Evolutionary conservation across 2,797 vertebrate genomes (phyloP).

Genomic region (Zalophus californianus): DNA sequence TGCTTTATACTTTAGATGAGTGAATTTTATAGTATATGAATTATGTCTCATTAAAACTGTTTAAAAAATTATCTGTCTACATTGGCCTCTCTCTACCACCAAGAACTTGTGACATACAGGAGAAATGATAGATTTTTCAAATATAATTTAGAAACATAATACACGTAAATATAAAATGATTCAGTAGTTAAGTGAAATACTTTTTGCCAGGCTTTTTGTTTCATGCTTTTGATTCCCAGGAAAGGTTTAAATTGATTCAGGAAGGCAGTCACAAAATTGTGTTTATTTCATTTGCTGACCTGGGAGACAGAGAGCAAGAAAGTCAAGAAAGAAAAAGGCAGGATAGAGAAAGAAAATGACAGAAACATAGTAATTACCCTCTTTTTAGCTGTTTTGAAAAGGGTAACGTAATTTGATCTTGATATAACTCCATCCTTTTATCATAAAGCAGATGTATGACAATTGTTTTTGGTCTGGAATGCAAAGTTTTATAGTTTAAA

Average conservation of each 20-base stretch:
- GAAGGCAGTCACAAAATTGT: background rate
- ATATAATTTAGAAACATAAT: background rate
- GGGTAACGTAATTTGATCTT: background rate
- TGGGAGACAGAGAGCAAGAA: background rate
- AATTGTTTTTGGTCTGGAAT: background rate
- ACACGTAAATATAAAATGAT: background rate
- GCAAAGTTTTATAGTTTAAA: conserved; percentile 36
- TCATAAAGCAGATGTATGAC: background rate
- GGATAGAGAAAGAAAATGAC: background rate
- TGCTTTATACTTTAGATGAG: background rate
- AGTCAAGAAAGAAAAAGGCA: background rate
- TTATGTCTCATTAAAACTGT: background rate
- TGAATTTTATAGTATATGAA: background rate
- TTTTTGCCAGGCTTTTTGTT: background rate
- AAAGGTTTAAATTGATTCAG: background rate
- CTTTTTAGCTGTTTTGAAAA: background rate
- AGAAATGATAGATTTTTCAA: background rate
- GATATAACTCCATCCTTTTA: background rate
- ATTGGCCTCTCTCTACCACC: background rate
- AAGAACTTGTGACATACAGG: background rate
- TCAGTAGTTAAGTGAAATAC: background rate
- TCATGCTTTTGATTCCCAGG: background rate
- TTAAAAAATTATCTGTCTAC: background rate
- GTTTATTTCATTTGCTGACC: background rate
- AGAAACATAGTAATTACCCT: background rate